phyloP scores from a whole-genome alignment of 2,113 vertebrate genomes.

The Notarius quadriscutis region DNA sequence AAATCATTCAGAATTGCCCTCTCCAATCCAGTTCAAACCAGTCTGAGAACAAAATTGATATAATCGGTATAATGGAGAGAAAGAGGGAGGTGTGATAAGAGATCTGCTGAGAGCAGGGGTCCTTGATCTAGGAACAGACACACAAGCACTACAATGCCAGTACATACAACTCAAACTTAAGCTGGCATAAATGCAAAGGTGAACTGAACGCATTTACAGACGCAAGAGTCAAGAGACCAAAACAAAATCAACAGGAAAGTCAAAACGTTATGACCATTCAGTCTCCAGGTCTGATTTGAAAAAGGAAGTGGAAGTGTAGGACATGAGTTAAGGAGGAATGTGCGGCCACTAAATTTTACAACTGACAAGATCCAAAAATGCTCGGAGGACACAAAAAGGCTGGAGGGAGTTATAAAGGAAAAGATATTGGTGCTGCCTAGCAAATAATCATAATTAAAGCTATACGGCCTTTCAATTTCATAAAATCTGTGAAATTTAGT shows the following conservation, averaged over 20 bases:
- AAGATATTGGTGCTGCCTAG: too few species aligned
- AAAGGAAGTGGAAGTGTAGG: not conserved
- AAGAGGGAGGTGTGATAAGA: not conserved
- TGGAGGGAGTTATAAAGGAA: not conserved
- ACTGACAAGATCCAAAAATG: not conserved
- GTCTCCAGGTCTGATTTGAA: not conserved
- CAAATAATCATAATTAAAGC: not conserved
- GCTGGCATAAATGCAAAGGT: not conserved
- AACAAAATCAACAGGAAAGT: not conserved
- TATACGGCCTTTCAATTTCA: too few species aligned
- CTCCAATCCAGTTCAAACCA: not conserved
- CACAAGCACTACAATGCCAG: not conserved
- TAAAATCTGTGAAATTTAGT: too few species aligned
- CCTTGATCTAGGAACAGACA: not conserved
- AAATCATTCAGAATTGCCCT: not conserved
- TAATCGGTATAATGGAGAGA: not conserved
- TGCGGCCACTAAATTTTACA: not conserved
- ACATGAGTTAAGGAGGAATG: not conserved
- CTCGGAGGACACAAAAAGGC: not conserved
- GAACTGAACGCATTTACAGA: not conserved
- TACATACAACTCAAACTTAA: not conserved
- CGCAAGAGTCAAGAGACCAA: not conserved
- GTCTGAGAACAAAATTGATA: not conserved
- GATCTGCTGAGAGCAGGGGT: not conserved
- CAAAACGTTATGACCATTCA: not conserved